Evolutionary conservation across 1,140 invertebrate genomes (phyloP).

Genomic region (Penaeus vannamei): DNA sequence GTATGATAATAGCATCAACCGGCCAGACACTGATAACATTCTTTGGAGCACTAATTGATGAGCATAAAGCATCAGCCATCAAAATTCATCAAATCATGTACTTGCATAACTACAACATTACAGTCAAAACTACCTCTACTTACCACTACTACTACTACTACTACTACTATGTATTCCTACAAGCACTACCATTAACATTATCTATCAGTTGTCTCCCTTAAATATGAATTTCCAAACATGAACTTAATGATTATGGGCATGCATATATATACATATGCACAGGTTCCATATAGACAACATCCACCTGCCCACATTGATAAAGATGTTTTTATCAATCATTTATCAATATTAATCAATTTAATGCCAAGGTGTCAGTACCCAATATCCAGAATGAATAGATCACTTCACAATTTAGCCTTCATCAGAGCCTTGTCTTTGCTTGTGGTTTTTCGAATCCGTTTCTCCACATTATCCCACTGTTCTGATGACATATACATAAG

Average conservation of each 20-base stretch:
- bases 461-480: constrained; percentile 74
- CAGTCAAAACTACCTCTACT: no score
- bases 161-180: no score
- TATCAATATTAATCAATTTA: no score
- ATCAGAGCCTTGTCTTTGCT: constrained; percentile 56
- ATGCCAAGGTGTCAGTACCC: background rate
- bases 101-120: background rate
- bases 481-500: constrained; percentile 71
- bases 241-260: no score
- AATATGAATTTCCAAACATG: no score
- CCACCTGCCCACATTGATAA: no score
- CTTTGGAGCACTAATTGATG: background rate
- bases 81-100: background rate
- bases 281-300: no score
- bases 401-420: constrained; percentile 41
- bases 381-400: background rate
- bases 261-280: no score
- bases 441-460: constrained; percentile 71
- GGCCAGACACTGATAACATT: background rate
- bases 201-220: no score
- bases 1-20: constrained; percentile 26
- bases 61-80: background rate
- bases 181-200: no score
- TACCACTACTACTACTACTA: no score
- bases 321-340: no score